phyloP scores from a whole-genome alignment of 1,140 invertebrate species.

The Thaumatotibia leucotreta region DNA sequence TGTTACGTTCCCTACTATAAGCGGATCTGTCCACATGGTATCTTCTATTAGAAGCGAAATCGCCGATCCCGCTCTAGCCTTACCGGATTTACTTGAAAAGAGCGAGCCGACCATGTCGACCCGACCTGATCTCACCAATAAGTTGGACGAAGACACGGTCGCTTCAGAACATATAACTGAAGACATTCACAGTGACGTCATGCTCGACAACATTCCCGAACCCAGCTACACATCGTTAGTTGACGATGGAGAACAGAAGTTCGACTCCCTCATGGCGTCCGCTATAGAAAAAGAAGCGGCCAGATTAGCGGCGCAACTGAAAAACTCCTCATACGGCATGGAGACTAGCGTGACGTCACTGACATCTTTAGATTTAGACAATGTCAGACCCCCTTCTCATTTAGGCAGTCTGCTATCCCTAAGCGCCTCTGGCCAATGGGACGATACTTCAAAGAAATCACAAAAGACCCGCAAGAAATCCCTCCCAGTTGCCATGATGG shows the following conservation, averaged over 20 bases:
- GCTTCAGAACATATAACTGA: conserved; percentile 20
- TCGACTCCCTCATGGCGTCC: conserved; percentile 54
- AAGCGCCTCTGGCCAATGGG: conserved; percentile 76
- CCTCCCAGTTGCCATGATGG: conserved; percentile 82
- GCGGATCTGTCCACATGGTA: conserved; percentile 83
- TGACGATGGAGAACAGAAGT: conserved; percentile 52
- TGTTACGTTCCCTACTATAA: conserved; percentile 86
- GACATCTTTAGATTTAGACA: conserved; percentile 82
- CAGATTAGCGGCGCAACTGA: conserved; percentile 82
- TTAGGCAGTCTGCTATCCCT: conserved; percentile 82
- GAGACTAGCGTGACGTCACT: conserved; percentile 77
- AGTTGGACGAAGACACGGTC: conserved; percentile 30
- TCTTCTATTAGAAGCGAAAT: conserved; percentile 82
- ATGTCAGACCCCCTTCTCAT: conserved; percentile 87
- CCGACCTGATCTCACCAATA: conserved; percentile 58
- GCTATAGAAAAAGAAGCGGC: conserved; percentile 85
- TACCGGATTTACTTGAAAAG: conserved; percentile 69
- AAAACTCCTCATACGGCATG: conserved; percentile 60
- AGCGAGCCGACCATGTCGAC: conserved; percentile 44
- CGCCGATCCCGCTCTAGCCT: conserved; percentile 42
- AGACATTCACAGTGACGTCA: conserved; percentile 28
- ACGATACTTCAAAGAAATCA: conserved; percentile 58
- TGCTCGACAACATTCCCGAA: conserved; percentile 48
- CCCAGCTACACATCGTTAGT: conserved; percentile 49
- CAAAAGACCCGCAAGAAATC: conserved; percentile 79